A percentile compares a stretch with the other conserved stretches of the same genome.
phyloP scores from a whole-genome alignment of 2,888 invertebrate species.

The Mimas tiliae region DNA sequence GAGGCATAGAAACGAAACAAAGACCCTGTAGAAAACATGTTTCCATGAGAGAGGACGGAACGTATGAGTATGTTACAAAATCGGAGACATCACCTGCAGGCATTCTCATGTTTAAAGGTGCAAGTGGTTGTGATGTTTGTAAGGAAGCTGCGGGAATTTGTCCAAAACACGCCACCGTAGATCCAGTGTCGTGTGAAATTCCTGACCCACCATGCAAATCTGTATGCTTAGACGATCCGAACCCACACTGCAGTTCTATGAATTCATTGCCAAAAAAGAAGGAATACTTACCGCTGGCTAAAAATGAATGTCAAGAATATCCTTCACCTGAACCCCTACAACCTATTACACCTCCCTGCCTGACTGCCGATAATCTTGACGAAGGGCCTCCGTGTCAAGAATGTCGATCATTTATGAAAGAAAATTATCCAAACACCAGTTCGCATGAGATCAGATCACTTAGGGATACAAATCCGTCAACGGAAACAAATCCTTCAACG shows the following conservation, averaged over 20 bases:
- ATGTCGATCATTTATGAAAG: not conserved
- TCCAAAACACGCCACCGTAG: constrained; percentile 44
- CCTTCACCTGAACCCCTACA: not conserved
- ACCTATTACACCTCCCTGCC: not conserved
- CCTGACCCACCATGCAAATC: constrained; percentile 44
- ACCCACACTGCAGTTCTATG: constrained; percentile 39
- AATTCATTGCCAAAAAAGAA: not conserved
- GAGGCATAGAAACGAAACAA: constrained; percentile 26
- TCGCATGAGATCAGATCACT: not conserved
- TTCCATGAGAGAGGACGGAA: constrained; percentile 46
- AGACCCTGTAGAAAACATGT: constrained; percentile 53
- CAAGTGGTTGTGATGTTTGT: constrained; percentile 42
- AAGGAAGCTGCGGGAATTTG: constrained; percentile 35
- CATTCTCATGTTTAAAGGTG: constrained; percentile 50
- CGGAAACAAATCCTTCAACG: not conserved
- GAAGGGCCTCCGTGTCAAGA: not conserved
- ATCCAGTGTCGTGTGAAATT: constrained; percentile 42
- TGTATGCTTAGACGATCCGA: constrained; percentile 39
- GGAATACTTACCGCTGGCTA: not conserved
- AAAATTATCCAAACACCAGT: not conserved
- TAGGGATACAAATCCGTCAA: not conserved
- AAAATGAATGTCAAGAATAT: not conserved
- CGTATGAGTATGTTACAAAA: constrained; percentile 35
- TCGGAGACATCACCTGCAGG: constrained; percentile 40
- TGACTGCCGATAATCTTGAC: not conserved